A percentile compares a stretch with the other conserved stretches of the same genome.
Evolutionary conservation across 2,888 invertebrate species (phyloP).

Genomic region (Chalcis sispes): DNA sequence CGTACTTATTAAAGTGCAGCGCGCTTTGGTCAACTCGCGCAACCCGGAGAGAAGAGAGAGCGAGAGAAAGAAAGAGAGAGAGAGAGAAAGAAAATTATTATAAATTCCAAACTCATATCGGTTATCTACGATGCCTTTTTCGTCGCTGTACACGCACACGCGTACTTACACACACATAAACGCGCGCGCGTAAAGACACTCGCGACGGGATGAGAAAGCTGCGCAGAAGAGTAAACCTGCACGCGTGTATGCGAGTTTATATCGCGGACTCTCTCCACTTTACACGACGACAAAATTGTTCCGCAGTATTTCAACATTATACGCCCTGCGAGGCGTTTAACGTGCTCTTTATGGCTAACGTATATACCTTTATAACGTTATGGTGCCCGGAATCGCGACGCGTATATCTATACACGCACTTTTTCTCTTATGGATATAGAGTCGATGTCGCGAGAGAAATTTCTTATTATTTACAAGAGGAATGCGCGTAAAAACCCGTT

Average conservation of each 20-base stretch:
- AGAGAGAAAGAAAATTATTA: slow-evolving; percentile 46
- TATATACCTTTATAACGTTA: too few species aligned
- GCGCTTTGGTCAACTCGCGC: slow-evolving; percentile 6
- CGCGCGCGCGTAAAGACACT: too few species aligned
- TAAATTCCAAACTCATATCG: slow-evolving; percentile 53
- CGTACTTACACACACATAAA: neutral
- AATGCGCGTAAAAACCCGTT: too few species aligned
- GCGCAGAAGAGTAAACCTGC: neutral
- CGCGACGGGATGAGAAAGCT: slow-evolving; percentile 18
- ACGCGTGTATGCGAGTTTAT: slow-evolving; percentile 6
- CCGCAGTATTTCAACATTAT: slow-evolving; percentile 37
- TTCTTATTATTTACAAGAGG: too few species aligned
- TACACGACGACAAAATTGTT: slow-evolving; percentile 47
- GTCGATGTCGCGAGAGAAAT: too few species aligned
- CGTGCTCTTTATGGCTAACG: neutral
- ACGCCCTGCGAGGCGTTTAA: slow-evolving; percentile 14
- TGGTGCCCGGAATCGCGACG: too few species aligned
- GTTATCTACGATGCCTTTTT: slow-evolving; percentile 46
- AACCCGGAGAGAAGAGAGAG: too few species aligned
- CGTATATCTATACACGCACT: too few species aligned
- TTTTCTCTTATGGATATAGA: too few species aligned
- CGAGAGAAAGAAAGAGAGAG: too few species aligned
- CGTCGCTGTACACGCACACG: neutral
- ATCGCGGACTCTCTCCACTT: slow-evolving; percentile 23
- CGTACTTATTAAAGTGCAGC: slow-evolving; percentile 50